These are phyloP conservation scores for Lytechinus variegatus DNA, from an alignment of 35 echinoderm and acorn worm species.

Conservation along the genomic window DNA sequence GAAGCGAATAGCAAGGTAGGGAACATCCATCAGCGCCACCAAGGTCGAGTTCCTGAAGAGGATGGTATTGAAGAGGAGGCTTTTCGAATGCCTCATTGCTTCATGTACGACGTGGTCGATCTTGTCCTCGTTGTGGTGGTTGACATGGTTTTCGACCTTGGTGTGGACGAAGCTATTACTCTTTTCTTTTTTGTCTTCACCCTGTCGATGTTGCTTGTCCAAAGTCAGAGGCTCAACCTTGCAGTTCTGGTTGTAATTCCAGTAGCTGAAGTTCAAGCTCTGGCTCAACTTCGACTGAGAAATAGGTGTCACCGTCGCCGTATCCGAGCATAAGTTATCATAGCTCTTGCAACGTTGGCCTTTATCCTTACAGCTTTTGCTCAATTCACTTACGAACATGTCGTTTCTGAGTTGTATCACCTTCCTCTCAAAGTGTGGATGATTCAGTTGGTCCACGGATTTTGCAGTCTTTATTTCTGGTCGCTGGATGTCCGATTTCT, in stretches of 20 bases:
- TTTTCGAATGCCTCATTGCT: slow-evolving; percentile 15
- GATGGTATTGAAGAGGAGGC: slow-evolving; percentile 23
- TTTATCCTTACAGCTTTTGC: slow-evolving; percentile 18
- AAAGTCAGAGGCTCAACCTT: neutral
- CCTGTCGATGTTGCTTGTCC: neutral
- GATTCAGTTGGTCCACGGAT: neutral
- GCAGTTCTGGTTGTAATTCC: slow-evolving; percentile 33
- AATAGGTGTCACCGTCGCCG: slow-evolving; percentile 8
- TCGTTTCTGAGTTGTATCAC: slow-evolving; percentile 38
- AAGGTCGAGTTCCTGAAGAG: slow-evolving; percentile 70
- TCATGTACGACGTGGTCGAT: neutral
- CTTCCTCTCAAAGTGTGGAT: slow-evolving; percentile 39
- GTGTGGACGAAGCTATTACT: neutral
- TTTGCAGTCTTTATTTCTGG: slow-evolving; percentile 26
- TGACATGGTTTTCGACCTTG: neutral
- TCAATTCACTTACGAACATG: slow-evolving; percentile 43
- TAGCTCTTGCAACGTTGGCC: slow-evolving; percentile 28
- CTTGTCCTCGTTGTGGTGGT: neutral
- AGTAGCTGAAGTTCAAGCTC: slow-evolving; percentile 45
- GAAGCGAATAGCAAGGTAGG: slow-evolving; percentile 81
- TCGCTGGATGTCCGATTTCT: neutral
- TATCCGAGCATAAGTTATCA: neutral
- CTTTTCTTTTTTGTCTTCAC: neutral
- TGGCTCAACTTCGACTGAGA: slow-evolving; percentile 31
- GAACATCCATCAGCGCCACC: slow-evolving; percentile 70